Conservation (phyloP, 2,113 vertebrate species). For the Corythoichthys intestinalis region DNA sequence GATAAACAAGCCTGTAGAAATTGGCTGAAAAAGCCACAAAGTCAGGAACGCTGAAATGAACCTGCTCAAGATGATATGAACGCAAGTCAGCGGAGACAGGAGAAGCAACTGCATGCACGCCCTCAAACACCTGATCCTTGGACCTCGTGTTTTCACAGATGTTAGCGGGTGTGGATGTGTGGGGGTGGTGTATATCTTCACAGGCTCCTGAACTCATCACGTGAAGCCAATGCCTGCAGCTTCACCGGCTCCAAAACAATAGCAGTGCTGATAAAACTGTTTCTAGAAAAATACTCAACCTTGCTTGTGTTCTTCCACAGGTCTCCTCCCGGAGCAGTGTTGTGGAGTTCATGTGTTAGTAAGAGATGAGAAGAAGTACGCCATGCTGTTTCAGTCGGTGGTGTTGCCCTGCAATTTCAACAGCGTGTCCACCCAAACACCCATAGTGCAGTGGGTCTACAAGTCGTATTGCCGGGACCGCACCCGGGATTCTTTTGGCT, state of each 20-base stretch:
- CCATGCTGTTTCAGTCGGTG: slow-evolving; percentile 61
- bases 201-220: slow-evolving; percentile 25
- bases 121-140: neutral
- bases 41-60: neutral
- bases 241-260: slow-evolving; percentile 24
- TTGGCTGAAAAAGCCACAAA: no score
- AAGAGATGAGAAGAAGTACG: slow-evolving; percentile 55
- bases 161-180: slow-evolving; percentile 44
- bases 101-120: neutral
- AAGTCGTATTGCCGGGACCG: slow-evolving; percentile 69
- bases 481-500: slow-evolving; percentile 56
- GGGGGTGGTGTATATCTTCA: slow-evolving; percentile 8
- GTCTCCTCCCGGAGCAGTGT: slow-evolving; percentile 37
- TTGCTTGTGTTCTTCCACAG: slow-evolving; percentile 26
- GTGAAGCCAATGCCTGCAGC: slow-evolving; percentile 23
- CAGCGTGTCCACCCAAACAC: slow-evolving; percentile 60
- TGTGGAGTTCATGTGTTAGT: slow-evolving; percentile 53
- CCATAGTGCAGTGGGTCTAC: slow-evolving; percentile 67
- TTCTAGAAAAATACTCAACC: neutral
- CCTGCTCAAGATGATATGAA: neutral
- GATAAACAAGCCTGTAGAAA: no score
- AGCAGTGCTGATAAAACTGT: neutral
- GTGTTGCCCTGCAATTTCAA: slow-evolving; percentile 66
- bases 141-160: slow-evolving; percentile 31
- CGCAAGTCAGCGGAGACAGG: neutral